Evolutionary conservation across 2,113 vertebrate species (phyloP).

Genomic region (Megalops atlanticus): DNA sequence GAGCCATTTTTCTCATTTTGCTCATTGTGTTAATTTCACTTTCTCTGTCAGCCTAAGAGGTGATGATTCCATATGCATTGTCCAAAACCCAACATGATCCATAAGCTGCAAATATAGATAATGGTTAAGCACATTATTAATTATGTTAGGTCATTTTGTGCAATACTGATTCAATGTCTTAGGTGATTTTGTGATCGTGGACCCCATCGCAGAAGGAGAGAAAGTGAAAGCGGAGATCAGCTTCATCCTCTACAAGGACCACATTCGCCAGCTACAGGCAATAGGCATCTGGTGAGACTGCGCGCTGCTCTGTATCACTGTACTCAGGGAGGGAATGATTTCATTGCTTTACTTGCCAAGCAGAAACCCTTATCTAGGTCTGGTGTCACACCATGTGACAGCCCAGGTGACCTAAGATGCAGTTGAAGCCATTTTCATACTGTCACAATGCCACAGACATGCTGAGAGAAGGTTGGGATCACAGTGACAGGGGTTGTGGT

Average conservation of each 20-base stretch:
- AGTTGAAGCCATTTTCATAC: background rate
- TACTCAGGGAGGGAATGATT: no score
- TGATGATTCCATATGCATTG: background rate
- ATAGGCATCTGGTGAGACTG: constrained; percentile 75
- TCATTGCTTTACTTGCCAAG: no score
- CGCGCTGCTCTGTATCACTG: no score
- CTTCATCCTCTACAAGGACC: constrained; percentile 85
- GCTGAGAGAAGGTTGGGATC: background rate
- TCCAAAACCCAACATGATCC: background rate
- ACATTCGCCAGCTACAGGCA: constrained; percentile 79
- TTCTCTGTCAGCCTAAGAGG: no score
- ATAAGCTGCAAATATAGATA: background rate
- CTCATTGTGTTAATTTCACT: no score
- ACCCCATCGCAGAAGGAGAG: constrained; percentile 88
- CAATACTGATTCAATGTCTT: background rate
- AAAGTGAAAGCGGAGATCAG: constrained; percentile 90
- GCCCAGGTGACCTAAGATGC: no score
- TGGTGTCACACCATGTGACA: no score
- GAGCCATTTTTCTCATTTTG: no score
- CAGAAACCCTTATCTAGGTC: no score
- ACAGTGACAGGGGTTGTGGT: no score
- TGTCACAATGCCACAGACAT: background rate
- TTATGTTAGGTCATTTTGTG: background rate
- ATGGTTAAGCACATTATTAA: background rate
- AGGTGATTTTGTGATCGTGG: constrained; percentile 89